A percentile compares a stretch with the other conserved stretches of the same genome.
phyloP scores from a whole-genome alignment of 2,888 invertebrate genomes.

The Nezara viridula region DNA sequence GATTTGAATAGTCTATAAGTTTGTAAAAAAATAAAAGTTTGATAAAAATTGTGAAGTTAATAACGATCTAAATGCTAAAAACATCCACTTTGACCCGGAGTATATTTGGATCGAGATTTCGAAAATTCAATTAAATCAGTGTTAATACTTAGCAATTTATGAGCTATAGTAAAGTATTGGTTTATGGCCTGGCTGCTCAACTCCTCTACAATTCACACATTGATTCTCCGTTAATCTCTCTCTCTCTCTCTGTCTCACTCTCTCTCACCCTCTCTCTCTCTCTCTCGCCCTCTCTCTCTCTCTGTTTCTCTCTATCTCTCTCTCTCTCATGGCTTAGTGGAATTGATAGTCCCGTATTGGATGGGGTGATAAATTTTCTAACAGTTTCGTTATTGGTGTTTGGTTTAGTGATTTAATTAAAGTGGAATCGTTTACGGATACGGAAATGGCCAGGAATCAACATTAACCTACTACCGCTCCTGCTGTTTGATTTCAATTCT shows the following conservation, averaged over 20 bases:
- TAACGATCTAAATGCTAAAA: not conserved
- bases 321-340: not conserved
- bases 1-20: too few relatives aligned
- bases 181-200: not conserved
- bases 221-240: not conserved
- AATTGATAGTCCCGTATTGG: constrained; percentile 2
- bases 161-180: not conserved
- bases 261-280: not conserved
- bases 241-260: not conserved
- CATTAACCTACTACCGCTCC: not conserved
- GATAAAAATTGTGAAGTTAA: not conserved
- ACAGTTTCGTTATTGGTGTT: constrained; percentile 32
- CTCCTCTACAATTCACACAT: not conserved
- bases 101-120: not conserved
- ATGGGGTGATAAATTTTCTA: not conserved
- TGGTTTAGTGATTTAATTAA: constrained; percentile 18
- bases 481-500: not conserved
- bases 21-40: not conserved
- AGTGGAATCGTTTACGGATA: not conserved
- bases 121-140: not conserved
- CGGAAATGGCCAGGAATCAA: not conserved
- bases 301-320: not conserved
- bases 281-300: not conserved
- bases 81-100: not conserved
- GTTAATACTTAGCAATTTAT: not conserved